Evolutionary conservation across 2,888 invertebrate genomes (phyloP), one percentile per base, ranked within the genome.

Genomic region (Protophormia terraenovae): DNA sequence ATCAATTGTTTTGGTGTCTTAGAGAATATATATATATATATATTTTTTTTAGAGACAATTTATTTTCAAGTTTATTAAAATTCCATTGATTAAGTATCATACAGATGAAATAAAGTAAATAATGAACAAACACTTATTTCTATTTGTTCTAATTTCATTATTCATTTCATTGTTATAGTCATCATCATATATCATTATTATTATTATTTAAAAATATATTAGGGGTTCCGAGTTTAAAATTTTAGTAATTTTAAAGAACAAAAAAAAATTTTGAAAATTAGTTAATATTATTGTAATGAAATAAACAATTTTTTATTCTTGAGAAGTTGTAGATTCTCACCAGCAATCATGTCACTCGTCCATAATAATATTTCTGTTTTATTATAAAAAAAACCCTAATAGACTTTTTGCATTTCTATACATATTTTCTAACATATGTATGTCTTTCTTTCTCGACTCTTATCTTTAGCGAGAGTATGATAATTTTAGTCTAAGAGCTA

Each of bases 401-500:
- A n/a, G n/a, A n/a, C n/a, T n/a, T n/a, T n/a, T n/a, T n/a, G n/a
- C n/a, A n/a, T n/a, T n/a, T n/a, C n/a, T n/a, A n/a, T n/a, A n/a
- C n/a, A 47, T 6, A 66, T n/a, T 12, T 16, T 29, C 8, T 41
- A 41, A 38, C 24, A n/a, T 22, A 41, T 12, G 5, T 45, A 19
- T 19, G 19, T 8, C n/a, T n/a, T n/a, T n/a, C n/a, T n/a, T n/a
- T n/a, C n/a, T n/a, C n/a, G n/a, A 47, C 47, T 19, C 19, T 2
- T 5, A 8, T 29, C 16, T 32, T 14, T 7, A 32, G 47, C 19
- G 29, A 32, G 8, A 60, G 24, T 86, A 85, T 83, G 77, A 89
- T 88, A 88, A 89, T 88, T 89, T 88, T 86, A 86, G 88, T 87
- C 88, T 89, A 90, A 89, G 89, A 88, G 88, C 87, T 86, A 87